These are phyloP conservation scores for Bolinopsis microptera DNA, from an alignment of 37 sponge, comb jelly and placozoan genomes.

Conservation along the genomic window DNA sequence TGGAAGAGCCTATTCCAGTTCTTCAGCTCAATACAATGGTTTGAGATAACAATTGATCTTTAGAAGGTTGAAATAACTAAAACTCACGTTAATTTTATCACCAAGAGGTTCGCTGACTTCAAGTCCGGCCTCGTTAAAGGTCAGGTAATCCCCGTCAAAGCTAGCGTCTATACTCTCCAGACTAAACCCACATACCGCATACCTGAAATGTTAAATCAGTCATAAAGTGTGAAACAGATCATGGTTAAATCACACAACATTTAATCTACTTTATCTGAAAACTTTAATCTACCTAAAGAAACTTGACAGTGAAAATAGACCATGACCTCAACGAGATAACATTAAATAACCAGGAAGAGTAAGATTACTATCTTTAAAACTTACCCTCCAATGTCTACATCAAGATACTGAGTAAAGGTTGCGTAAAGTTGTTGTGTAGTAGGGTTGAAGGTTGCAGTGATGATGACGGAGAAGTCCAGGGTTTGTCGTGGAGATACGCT, in stretches of 20 bases:
- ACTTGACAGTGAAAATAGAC: no score
- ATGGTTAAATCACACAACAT: no score
- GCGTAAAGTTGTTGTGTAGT: neutral
- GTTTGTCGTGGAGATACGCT: neutral
- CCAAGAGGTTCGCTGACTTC: neutral
- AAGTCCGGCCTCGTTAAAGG: neutral
- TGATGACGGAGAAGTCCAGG: slow-evolving; percentile 4
- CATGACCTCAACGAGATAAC: no score
- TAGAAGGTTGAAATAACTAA: no score
- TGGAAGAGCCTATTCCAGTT: no score
- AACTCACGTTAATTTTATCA: neutral
- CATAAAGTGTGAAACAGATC: no score
- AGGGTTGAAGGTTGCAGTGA: slow-evolving; percentile 10
- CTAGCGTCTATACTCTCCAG: neutral
- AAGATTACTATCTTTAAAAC: no score
- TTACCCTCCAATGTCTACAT: slow-evolving; percentile 36
- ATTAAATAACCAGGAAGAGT: no score
- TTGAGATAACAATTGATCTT: no score
- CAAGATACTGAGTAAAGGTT: slow-evolving; percentile 7
- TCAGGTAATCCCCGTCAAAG: slow-evolving; percentile 12
- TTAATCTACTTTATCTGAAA: no score
- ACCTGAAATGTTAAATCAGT: slow-evolving; percentile 13
- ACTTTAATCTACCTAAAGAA: no score
- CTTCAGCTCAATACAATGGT: no score
- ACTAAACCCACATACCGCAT: neutral